Evolutionary conservation across 2,888 invertebrate genomes (phyloP).

Genomic region (Plusia festucae): DNA sequence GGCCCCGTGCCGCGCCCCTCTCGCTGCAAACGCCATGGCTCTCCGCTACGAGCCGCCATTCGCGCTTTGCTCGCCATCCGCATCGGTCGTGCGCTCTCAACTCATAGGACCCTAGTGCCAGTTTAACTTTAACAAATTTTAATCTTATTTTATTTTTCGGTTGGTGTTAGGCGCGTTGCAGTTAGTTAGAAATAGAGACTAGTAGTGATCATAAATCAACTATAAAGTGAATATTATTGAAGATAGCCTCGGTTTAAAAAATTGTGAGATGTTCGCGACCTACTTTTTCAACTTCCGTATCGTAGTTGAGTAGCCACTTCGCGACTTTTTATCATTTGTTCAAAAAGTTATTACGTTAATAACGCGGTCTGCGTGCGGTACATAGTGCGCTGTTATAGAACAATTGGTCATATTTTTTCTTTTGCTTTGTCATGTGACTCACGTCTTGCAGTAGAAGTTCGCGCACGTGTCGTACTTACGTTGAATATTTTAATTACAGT

Average conservation of each 20-base stretch:
- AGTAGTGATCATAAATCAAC: slow-evolving; percentile 67
- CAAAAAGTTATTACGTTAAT: slow-evolving; percentile 47
- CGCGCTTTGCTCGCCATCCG: slow-evolving; percentile 80
- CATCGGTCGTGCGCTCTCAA: slow-evolving; percentile 72
- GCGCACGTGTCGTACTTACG: slow-evolving; percentile 55
- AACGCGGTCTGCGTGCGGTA: slow-evolving; percentile 56
- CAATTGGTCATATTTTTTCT: slow-evolving; percentile 69
- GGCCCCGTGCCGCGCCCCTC: slow-evolving; percentile 67
- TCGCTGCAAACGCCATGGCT: slow-evolving; percentile 73
- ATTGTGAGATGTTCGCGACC: slow-evolving; percentile 80
- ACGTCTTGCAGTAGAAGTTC: slow-evolving; percentile 50
- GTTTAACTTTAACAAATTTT: slow-evolving; percentile 73
- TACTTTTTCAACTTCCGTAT: slow-evolving; percentile 84
- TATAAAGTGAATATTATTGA: slow-evolving; percentile 67
- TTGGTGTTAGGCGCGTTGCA: slow-evolving; percentile 53
- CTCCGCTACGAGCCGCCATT: slow-evolving; percentile 81
- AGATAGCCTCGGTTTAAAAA: slow-evolving; percentile 51
- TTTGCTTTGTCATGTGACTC: slow-evolving; percentile 73
- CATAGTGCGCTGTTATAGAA: slow-evolving; percentile 57
- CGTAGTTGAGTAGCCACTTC: slow-evolving; percentile 76
- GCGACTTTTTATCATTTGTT: slow-evolving; percentile 63
- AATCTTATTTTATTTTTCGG: slow-evolving; percentile 65
- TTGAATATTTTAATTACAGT: slow-evolving; percentile 68
- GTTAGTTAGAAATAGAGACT: slow-evolving; percentile 56
- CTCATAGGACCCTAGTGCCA: slow-evolving; percentile 68